Evolutionary conservation across 2,888 invertebrate genomes (phyloP).

Genomic region (Junonia oenone): DNA sequence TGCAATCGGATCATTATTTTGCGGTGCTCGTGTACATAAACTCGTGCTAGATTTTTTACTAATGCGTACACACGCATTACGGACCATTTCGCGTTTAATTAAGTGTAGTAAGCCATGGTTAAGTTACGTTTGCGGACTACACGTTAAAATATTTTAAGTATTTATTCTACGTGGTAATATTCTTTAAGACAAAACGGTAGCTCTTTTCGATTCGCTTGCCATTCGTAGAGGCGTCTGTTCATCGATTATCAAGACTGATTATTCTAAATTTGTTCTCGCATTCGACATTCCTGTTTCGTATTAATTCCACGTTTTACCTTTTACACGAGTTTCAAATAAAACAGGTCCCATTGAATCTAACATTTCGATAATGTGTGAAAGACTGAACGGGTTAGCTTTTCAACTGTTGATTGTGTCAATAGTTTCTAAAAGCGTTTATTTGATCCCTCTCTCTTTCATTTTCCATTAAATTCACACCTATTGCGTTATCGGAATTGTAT

Average conservation of each 20-base stretch:
- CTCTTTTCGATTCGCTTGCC: constrained; percentile 44
- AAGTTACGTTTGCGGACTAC: constrained; percentile 31
- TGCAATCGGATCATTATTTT: constrained; percentile 52
- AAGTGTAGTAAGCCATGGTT: constrained; percentile 39
- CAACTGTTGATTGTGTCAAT: constrained; percentile 67
- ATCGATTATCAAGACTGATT: constrained; percentile 75
- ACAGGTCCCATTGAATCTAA: constrained; percentile 11
- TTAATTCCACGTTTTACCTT: constrained; percentile 23
- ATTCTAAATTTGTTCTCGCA: constrained; percentile 66
- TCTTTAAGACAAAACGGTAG: constrained; percentile 35
- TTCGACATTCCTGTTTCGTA: constrained; percentile 58
- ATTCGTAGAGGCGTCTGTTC: constrained; percentile 45
- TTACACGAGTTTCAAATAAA: constrained; percentile 19
- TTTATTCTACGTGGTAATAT: constrained; percentile 58
- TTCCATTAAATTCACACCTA: constrained; percentile 27
- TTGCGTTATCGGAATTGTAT: constrained; percentile 18
- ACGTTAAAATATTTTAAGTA: constrained; percentile 60
- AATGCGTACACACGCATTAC: constrained; percentile 64
- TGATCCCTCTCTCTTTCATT: constrained; percentile 31
- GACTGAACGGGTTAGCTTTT: constrained; percentile 61
- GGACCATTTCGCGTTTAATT: constrained; percentile 62
- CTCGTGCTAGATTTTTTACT: constrained; percentile 77
- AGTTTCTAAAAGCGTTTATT: constrained; percentile 52
- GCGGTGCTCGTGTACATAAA: constrained; percentile 77
- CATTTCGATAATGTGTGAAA: constrained; percentile 36